Conservation (phyloP, 2,113 vertebrate genomes). For the Spea bombifrons region DNA sequence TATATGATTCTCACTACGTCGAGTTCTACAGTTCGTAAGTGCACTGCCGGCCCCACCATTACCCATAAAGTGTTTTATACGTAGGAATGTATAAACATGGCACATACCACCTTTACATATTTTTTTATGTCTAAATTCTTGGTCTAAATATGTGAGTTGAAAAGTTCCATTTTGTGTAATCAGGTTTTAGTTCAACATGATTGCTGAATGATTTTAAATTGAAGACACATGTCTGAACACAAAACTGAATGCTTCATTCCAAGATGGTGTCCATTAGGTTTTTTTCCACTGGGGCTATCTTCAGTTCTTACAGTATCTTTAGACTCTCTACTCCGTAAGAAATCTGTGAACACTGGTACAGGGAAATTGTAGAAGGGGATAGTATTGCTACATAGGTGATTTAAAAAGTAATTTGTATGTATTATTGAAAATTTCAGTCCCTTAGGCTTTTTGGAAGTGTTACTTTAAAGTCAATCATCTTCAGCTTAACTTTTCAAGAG, state of each 20-base stretch:
- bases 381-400: constrained; percentile 69
- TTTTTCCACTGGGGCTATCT: constrained; percentile 76
- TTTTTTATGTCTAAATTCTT: constrained; percentile 68
- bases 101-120: constrained; percentile 50
- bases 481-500: constrained; percentile 52
- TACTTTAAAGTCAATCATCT: constrained; percentile 53
- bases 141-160: constrained; percentile 78
- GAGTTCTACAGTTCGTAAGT: no score
- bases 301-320: constrained; percentile 66
- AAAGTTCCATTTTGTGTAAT: constrained; percentile 82
- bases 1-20: no score
- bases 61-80: neutral
- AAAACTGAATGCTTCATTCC: constrained; percentile 72
- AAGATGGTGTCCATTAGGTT: constrained; percentile 76
- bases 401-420: constrained; percentile 68
- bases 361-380: constrained; percentile 68
- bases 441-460: constrained; percentile 58
- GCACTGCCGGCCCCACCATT: neutral
- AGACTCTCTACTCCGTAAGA: constrained; percentile 60
- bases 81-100: constrained; percentile 68
- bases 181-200: constrained; percentile 80
- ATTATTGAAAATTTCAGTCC: constrained; percentile 68
- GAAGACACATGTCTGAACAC: constrained; percentile 77
- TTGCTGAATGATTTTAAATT: constrained; percentile 85
- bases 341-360: constrained; percentile 66